Conservation (phyloP, 2,113 vertebrate genomes). For the Anhinga anhinga region DNA sequence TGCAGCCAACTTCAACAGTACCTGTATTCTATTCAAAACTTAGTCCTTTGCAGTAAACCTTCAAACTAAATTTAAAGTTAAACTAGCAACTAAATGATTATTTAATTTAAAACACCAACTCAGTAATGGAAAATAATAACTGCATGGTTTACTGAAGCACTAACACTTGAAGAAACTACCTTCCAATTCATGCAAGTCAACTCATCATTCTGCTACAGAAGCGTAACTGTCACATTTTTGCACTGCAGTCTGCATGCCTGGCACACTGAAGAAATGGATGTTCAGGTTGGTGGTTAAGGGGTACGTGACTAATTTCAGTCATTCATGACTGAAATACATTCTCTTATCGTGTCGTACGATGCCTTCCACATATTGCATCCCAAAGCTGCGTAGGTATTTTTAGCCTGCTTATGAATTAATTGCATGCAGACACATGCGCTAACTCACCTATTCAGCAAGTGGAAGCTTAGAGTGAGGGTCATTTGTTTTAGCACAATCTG, state of each 20-base stretch:
- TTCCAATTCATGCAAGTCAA: neutral
- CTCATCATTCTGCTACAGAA: neutral
- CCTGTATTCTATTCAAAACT: neutral
- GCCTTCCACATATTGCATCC: neutral
- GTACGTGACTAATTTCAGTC: neutral
- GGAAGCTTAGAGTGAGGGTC: neutral
- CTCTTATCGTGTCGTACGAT: neutral
- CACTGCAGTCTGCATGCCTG: rapidly evolving
- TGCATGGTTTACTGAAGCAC: neutral
- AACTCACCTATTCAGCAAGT: neutral
- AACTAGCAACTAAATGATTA: neutral
- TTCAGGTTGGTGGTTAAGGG: neutral
- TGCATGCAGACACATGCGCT: neutral
- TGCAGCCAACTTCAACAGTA: neutral
- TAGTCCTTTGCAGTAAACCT: neutral
- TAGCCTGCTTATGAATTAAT: neutral
- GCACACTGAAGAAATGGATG: neutral
- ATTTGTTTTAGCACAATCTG: constrained; percentile 12
- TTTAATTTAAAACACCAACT: neutral
- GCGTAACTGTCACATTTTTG: neutral
- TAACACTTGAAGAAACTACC: neutral
- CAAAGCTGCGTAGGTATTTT: neutral
- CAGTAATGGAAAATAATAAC: neutral
- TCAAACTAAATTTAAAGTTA: neutral
- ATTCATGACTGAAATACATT: neutral